phyloP scores from a whole-genome alignment of 2,113 vertebrate species.

The Cottus gobio region DNA sequence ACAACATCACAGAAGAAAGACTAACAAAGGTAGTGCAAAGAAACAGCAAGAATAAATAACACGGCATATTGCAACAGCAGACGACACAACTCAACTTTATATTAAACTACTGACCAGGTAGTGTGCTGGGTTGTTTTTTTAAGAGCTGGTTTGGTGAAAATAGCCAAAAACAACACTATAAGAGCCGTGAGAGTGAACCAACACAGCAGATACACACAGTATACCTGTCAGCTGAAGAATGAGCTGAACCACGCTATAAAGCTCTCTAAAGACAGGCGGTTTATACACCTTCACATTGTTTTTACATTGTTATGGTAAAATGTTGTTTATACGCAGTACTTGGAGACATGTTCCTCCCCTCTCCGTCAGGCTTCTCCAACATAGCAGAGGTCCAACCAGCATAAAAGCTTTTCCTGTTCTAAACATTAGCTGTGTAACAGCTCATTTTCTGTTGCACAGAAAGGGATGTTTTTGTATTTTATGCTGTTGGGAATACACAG shows the following conservation, averaged over 20 bases:
- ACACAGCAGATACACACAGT: background rate
- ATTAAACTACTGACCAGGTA: background rate
- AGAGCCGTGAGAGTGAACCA: background rate
- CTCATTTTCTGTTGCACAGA: background rate
- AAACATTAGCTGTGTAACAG: background rate
- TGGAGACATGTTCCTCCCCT: background rate
- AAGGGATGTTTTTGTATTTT: background rate
- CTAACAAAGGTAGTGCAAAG: background rate
- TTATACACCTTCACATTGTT: too few relatives aligned
- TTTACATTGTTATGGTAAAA: background rate
- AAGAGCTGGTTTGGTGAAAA: background rate
- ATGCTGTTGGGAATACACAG: background rate
- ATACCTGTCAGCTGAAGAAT: background rate
- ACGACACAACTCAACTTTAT: background rate
- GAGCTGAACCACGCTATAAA: background rate
- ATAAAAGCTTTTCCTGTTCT: slow-evolving; percentile 6
- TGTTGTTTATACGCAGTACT: background rate
- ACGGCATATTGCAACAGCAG: background rate
- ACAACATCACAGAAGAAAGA: background rate
- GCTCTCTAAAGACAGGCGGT: background rate
- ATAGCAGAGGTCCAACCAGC: background rate
- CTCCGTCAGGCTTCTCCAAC: too few relatives aligned
- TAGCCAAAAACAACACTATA: background rate
- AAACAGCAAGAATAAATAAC: background rate
- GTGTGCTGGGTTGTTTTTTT: background rate